Evolutionary conservation across 1,140 invertebrate species (phyloP), one percentile per base, ranked within the genome.

Genomic region (Hestina assimilis): DNA sequence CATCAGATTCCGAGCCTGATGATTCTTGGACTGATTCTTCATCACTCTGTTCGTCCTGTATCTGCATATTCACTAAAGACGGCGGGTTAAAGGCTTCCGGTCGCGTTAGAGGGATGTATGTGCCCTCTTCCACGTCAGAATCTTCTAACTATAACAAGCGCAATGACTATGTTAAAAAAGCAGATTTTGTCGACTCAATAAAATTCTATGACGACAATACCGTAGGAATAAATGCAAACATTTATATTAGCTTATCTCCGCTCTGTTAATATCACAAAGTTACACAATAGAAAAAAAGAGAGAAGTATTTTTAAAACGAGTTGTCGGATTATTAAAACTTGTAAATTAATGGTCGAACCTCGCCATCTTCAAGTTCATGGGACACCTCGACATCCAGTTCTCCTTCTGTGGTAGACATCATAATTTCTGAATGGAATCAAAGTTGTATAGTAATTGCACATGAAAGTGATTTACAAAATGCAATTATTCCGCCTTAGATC

Each of bases 391-490:
- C 61, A 63, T 85, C 84, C 63, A 87, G 59, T 59, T 84, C 84
- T 60, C 78, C 84, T 76, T 87, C 84, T 75, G 84, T 87, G 15
- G 84, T 84, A 42, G 83, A 86, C 84, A 87, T 87, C 80, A 84
- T 86, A 38, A 47, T 81, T 46, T 47, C 41, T 19, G 55, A 67
- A 59, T 63, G 28, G 63, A 59, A 47, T 69, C 46, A 52, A 52
- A 42, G 40, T 29, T 52, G 45, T 61, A 68, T 69, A 74, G 60
- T 71, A 69, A 71, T 70, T 65, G 61, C 66, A 74, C 79, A 82
- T 83, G 58, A 78, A 83, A 80, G 52, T 74, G 69, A 69, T 77
- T 63, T 70, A 59, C 43, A 50, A 72, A 74, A 69, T 70, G 67
- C 58, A 75, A 62, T 63, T 63, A 66, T 66, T 82, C 74, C 79